Conservation (phyloP, 2,113 vertebrate genomes). For the Daboia siamensis region DNA sequence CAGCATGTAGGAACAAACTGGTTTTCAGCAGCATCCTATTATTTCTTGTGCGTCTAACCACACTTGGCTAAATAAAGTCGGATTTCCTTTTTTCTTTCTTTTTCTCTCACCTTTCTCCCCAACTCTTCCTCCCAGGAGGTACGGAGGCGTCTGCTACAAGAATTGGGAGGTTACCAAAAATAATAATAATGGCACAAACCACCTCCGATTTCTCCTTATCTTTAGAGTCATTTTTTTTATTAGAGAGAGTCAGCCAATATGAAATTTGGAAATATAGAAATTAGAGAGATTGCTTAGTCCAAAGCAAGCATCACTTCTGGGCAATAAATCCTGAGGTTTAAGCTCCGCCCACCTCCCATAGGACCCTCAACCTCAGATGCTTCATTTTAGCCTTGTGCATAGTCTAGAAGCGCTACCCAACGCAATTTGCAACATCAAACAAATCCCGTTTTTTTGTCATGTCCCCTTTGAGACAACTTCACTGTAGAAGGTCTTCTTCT, state of each 20-base stretch:
- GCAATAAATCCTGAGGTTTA: not conserved
- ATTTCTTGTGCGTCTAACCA: conserved; percentile 1
- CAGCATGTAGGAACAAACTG: not conserved
- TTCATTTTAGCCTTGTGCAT: not conserved
- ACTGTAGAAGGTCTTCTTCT: too few species aligned
- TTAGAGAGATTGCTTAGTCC: conserved; percentile 20
- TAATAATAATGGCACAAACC: conserved; percentile 73
- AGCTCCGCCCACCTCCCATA: not conserved
- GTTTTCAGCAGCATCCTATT: conserved; percentile 66
- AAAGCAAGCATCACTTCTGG: not conserved
- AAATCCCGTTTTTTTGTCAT: not conserved
- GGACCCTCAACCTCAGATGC: not conserved
- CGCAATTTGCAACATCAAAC: too few species aligned
- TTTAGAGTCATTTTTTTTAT: conserved; percentile 8
- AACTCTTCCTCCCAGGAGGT: conserved; percentile 37
- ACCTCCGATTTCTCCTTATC: conserved; percentile 82
- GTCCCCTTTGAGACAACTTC: not conserved
- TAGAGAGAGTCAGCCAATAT: conserved; percentile 6
- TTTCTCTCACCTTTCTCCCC: conserved; percentile 40
- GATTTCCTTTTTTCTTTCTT: too few species aligned
- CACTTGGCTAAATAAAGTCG: too few species aligned
- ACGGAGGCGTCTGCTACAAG: conserved; percentile 35
- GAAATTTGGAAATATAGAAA: conserved; percentile 42
- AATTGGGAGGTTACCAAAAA: not conserved
- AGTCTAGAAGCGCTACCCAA: not conserved